Evolutionary conservation across 2,797 vertebrate species (phyloP), one percentile per base, ranked within the genome.

Genomic region (Peromyscus melanophrys): DNA sequence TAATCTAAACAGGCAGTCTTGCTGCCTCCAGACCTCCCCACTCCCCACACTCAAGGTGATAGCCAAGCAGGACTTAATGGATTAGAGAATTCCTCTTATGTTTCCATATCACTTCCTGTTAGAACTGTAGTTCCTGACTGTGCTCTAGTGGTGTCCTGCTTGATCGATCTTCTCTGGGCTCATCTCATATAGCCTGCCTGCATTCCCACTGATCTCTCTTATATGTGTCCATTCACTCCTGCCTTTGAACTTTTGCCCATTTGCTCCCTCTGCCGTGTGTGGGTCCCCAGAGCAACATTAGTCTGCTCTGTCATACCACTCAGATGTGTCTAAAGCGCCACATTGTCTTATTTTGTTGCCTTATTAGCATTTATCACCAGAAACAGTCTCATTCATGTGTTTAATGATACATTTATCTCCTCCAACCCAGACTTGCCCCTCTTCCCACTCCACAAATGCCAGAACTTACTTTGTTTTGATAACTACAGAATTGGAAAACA

Each of bases 251-350:
- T 17, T 21, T 34, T 10, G 75, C 40, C 2, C 43, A 11, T 73
- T 9, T 8, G 1, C 3, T 52, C 8, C 2, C 49, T 92, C 84
- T 96, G 19, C 75, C n/a, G 1, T 0, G 2, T 21, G 1, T 81
- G 49, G 63, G 13, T 11, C 14, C 13, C 2, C 4, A 34, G 52
- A 21, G 57, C 17, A 25, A 4, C 65, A 2, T 1, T 0, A 21
- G 17, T 14, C 46, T 85, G 25, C 25, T 57, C 29, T 25, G 19
- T 14, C 5, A 9, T 3, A 46, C 13, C 13, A 40, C 25, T 37
- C 6, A 67, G 29, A 46, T 69, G 49, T 71, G 3, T 43, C 17
- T 57, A 8, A 84, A 73, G 55, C 10, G 2, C 27, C 90, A 23
- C 0, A 6, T 5, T 8, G 16, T 9, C 46, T 14, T 40, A 1